Evolutionary conservation across 2,797 vertebrate genomes (phyloP), one percentile per base, ranked within the genome.

Genomic region (Poeciliopsis paucimaculata): DNA sequence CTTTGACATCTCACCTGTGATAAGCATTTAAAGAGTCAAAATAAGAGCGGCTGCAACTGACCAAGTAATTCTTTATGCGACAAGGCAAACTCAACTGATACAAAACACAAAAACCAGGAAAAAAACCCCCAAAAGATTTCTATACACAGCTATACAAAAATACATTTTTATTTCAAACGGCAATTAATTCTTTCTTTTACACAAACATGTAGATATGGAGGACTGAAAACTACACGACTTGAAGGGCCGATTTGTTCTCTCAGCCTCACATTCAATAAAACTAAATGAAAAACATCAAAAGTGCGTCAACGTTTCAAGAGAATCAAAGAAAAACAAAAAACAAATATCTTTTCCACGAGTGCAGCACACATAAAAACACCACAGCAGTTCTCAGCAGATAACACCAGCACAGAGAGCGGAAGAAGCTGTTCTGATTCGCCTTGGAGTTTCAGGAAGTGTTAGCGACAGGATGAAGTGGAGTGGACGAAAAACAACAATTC

Each of bases 61-160:
- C 51, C n/a, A 39, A 13, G 34, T 20, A 34, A 46, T 11, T 23
- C 43, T 73, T 70, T 28, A 70, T n/a, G 13, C 1, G 1, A 45
- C 68, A 46, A 64, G 46, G 55, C n/a, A 36, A 60, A 84, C 60
- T 72, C 73, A 72, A 79, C 49, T 13, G 36, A 86, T 28, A 41
- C 77, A 81, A 76, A 77, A 72, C 82, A 81, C 77, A 76, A 31
- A 43, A 74, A 77, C 77, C 86, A 78, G 89, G 88, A 83, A 89
- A 43, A 43, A 43, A 43, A 3, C n/a, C n/a, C n/a, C 3, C 1
- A 34, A 66, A 88, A 41, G 84, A 85, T 90, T 87, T 90, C 70
- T 86, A 72, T 82, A 89, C 82, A 91, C 77, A 82, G 34, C 83
- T 87, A 77, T 92, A 94, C 79, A 94, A 94, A 95, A 91, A 94